phyloP scores from a whole-genome alignment of 2,797 vertebrate species.

The Dendrocincla fuliginosa region DNA sequence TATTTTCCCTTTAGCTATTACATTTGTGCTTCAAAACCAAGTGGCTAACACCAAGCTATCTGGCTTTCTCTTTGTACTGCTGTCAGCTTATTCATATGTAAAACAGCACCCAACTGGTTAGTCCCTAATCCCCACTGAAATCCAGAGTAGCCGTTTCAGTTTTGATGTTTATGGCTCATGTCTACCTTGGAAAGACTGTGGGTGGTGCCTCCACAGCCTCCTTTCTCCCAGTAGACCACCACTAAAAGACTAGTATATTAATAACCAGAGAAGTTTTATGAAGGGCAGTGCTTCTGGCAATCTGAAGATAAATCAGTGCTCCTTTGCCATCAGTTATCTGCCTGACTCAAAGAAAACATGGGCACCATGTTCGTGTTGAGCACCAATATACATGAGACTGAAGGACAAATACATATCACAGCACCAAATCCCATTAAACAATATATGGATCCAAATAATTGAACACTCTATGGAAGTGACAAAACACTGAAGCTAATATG shows the following conservation, averaged over 20 bases:
- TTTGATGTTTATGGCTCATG: neutral
- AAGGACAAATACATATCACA: neutral
- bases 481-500: neutral
- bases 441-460: neutral
- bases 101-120: neutral
- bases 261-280: neutral
- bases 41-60: neutral
- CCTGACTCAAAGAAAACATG: neutral
- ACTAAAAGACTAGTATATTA: neutral
- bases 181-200: neutral
- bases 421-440: slow-evolving; percentile 31
- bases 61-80: slow-evolving; percentile 10
- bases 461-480: neutral
- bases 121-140: slow-evolving; percentile 38
- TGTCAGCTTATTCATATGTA: slow-evolving; percentile 10
- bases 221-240: neutral
- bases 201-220: neutral
- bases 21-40: slow-evolving; percentile 11
- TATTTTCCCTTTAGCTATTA: neutral
- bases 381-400: neutral
- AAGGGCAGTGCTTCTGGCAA: neutral
- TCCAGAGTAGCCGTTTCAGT: neutral
- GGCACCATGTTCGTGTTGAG: neutral
- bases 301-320: neutral
- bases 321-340: neutral